phyloP scores from a whole-genome alignment of 2,113 vertebrate genomes.

The Zosterops borbonicus region DNA sequence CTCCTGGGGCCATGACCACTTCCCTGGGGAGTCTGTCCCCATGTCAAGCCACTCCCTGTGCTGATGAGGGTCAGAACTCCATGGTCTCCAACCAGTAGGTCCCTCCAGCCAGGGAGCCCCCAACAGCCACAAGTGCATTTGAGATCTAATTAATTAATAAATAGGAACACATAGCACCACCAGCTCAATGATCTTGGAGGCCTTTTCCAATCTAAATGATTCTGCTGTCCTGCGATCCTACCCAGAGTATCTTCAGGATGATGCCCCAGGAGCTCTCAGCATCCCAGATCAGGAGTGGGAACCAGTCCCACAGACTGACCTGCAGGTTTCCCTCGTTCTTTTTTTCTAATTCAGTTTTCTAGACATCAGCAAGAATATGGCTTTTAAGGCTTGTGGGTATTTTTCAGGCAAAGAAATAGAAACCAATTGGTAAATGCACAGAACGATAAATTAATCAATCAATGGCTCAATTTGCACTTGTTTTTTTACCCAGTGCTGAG shows the following conservation, averaged over 20 bases:
- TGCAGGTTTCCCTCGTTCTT: background rate
- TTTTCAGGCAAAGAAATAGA: background rate
- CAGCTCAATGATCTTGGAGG: background rate
- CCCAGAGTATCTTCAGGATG: background rate
- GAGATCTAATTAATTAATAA: background rate
- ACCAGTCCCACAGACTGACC: rapidly evolving
- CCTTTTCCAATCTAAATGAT: background rate
- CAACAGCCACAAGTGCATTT: background rate
- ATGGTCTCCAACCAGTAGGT: background rate
- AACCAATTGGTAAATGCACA: background rate
- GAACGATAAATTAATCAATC: background rate
- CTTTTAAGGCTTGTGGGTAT: background rate
- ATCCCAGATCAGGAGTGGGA: background rate
- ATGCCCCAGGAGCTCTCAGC: background rate
- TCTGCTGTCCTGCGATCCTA: background rate
- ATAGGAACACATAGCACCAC: background rate
- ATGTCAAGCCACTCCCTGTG: background rate
- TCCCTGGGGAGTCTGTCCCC: background rate
- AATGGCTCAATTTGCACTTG: background rate
- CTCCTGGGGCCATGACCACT: background rate
- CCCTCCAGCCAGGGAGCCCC: rapidly evolving
- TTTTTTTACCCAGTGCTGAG: background rate
- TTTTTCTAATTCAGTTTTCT: background rate
- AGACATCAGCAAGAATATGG: background rate
- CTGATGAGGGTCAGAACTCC: background rate